Evolutionary conservation across 2,113 vertebrate species (phyloP), one percentile per base, ranked within the genome.

Genomic region (Anguilla rostrata): DNA sequence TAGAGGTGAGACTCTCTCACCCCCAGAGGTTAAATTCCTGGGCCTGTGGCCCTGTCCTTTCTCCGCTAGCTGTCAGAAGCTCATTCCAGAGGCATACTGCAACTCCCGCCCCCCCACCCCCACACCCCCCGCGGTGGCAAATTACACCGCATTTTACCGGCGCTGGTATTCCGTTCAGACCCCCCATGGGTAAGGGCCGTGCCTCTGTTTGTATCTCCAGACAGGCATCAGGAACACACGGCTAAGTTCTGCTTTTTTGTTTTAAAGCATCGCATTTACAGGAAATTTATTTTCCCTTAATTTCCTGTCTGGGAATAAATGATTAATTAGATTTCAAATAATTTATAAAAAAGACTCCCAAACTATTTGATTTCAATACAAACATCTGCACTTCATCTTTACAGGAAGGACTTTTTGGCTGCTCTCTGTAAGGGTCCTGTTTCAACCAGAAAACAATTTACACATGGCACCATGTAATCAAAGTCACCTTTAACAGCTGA

Each of bases 11-110:
- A 60, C 22, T 18, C 20, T 4, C 63, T 22, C 26, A n/a, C 63
- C 22, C 86, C 22, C 86, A 82, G 82, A 88, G 89, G 90, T 91
- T 88, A 87, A 90, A 93, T 92, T 90, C 86, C 81, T 82, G 80
- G 90, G 8, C 43, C 20, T 57, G n/a, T n/a, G 40, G 8, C 39
- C 88, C 88, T n/a, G 63, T 71, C 63, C 26, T 71, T 71, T 71
- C 22, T 78, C 84, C 11, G 4, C 85, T 90, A 43, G 81, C 86
- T 81, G 86, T 90, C 91, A 88, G 60, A 56, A 84, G 84, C 86
- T 85, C 83, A 71, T 90, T 89, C 53, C 53, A 82, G 83, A 82
- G 46, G 41, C 57, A 12, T 75, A 9, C 63, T 71, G 63, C 26
- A 71, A n/a, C 22, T 26, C 56, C 14, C 56, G 2, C 3, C 56